These are phyloP conservation scores for Sphenodon punctatus DNA, from an alignment of 2,797 vertebrate genomes.

Conservation along the genomic window DNA sequence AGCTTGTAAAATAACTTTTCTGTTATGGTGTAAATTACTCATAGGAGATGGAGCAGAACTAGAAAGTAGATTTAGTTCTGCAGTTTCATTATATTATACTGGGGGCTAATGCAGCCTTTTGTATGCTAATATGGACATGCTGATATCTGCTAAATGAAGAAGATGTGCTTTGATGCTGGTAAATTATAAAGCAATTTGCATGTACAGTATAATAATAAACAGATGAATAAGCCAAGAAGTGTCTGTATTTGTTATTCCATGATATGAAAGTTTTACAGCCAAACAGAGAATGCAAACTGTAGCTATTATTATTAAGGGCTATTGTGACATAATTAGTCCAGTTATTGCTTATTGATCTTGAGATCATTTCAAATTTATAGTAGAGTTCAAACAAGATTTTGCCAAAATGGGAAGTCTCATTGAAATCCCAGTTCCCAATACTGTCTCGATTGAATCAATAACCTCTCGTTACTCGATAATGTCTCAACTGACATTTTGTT, in stretches of 20 bases:
- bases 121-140: slow-evolving; percentile 21
- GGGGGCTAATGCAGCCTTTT: slow-evolving; percentile 19
- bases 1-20: slow-evolving; percentile 10
- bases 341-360: background rate
- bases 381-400: no score
- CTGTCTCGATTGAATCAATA: no score
- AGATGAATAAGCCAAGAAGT: slow-evolving; percentile 39
- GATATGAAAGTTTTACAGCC: background rate
- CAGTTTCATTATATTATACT: slow-evolving; percentile 4
- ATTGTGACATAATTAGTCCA: background rate
- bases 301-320: background rate
- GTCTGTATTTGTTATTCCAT: background rate
- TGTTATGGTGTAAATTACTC: slow-evolving; percentile 1
- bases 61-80: background rate
- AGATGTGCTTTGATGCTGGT: slow-evolving; percentile 30
- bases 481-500: no score
- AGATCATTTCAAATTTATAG: background rate
- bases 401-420: no score
- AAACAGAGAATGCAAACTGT: background rate
- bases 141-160: slow-evolving; percentile 22
- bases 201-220: slow-evolving; percentile 67
- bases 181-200: slow-evolving; percentile 57
- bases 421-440: no score
- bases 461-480: no score
- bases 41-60: background rate